Base-by-base conservation (phyloP, 2,888 invertebrate genomes). In the Cheilosia impressa region DNA sequence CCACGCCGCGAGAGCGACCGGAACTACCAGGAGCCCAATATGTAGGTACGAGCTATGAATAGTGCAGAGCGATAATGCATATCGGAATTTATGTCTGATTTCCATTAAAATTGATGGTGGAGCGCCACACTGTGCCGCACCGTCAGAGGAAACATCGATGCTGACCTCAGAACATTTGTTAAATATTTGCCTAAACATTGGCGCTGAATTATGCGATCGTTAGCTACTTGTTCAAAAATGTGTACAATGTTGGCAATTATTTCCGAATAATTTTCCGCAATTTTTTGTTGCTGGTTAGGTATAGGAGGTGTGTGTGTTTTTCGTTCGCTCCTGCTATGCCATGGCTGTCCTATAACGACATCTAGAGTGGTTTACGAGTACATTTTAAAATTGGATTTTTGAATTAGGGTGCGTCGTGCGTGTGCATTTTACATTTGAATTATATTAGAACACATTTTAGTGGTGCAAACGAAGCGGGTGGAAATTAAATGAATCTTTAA, bases 41-140 rank as follows among this genome's bases (percentile, higher is more conserved):
- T 13, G 4, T 31, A 13, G 4, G 4, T 38, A 38, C 10, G 1
- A 13, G 38, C 10, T 4, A 4, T 38, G 13, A 27, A 27, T 38
- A 53, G 68, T n/a, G 15, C 17, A 45, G 47, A 47, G 47, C 19
- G 19, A 19, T 9, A 7, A 17, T 9, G 15, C 68, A 80, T 68
- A 63, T 75, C n/a, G 73, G 75, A 75, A 80, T 80, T 80, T 80
- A 80, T 80, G 75, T 62, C 22, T 53, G 75, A 75, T 75, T 80
- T 80, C 80, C 80, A 80, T 75, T 80, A 75, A 75, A 80, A 75
- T 60, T 62, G 75, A 75, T 80, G 62, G 68, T 65, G 58, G 19
- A 65, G 15, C 65, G 47, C 47, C 47, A 38, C 38, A 38, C 38
- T 13, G 13, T 38, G 38, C 38, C 38, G 13, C 4, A 38, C 13